phyloP scores from a whole-genome alignment of 2,888 invertebrate genomes.

The Artemia sinica region DNA sequence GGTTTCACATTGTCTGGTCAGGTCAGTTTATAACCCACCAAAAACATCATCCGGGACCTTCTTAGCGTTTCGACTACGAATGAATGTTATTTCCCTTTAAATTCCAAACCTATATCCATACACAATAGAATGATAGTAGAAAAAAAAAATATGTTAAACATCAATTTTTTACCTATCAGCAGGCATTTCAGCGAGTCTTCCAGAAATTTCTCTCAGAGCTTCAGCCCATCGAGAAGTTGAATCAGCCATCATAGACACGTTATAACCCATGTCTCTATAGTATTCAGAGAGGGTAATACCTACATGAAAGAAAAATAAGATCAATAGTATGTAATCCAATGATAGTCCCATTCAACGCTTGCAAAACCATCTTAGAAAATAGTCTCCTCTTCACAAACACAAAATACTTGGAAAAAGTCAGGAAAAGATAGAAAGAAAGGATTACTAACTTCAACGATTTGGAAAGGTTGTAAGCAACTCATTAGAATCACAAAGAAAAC shows the following conservation, averaged over 20 bases:
- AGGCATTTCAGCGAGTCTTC: conserved; percentile 98
- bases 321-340: background rate
- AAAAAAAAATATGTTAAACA: too few relatives aligned
- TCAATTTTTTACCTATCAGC: conserved; percentile 45
- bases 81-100: too few relatives aligned
- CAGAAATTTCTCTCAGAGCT: conserved; percentile 97
- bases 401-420: background rate
- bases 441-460: conserved; percentile 13
- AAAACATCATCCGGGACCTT: too few relatives aligned
- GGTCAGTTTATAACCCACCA: too few relatives aligned
- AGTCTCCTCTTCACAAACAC: background rate
- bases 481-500: conserved; percentile 13
- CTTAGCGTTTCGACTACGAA: too few relatives aligned
- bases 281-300: conserved; percentile 99
- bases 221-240: conserved; percentile 99
- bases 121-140: too few relatives aligned
- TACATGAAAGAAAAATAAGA: conserved; percentile 28
- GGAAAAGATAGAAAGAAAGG: conserved; percentile 16
- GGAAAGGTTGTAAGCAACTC: conserved; percentile 16
- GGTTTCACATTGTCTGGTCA: too few relatives aligned
- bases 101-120: too few relatives aligned
- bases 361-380: conserved; percentile 13
- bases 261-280: conserved; percentile 93
- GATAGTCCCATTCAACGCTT: too few relatives aligned
- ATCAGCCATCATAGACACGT: conserved; percentile 99